phyloP scores from a whole-genome alignment of 2,113 vertebrate species.

The Zosterops borbonicus region DNA sequence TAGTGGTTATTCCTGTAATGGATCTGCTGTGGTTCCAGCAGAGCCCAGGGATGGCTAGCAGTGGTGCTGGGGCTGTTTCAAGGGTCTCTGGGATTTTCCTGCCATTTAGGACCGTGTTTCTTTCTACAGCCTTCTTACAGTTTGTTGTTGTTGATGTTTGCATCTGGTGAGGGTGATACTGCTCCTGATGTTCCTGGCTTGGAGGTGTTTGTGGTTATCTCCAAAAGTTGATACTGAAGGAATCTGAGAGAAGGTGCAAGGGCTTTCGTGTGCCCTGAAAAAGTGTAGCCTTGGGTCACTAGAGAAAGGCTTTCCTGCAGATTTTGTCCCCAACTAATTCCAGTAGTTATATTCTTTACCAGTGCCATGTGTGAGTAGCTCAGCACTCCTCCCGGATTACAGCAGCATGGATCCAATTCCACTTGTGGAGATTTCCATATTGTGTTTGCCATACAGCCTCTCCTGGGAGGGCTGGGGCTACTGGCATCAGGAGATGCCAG shows the following conservation, averaged over 20 bases:
- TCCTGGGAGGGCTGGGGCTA: background rate
- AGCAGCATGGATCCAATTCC: background rate
- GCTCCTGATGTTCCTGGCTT: background rate
- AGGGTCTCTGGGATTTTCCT: background rate
- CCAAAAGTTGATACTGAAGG: background rate
- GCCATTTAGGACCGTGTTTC: background rate
- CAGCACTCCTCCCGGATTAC: background rate
- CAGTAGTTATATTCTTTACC: background rate
- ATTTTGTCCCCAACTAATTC: background rate
- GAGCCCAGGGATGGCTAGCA: background rate
- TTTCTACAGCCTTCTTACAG: background rate
- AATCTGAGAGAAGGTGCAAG: background rate
- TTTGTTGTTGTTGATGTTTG: background rate
- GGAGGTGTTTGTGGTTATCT: background rate
- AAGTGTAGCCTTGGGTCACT: background rate
- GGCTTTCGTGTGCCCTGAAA: background rate
- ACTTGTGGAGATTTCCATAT: background rate
- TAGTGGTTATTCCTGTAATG: background rate
- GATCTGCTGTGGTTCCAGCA: background rate
- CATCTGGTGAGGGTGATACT: background rate
- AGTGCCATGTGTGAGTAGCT: background rate
- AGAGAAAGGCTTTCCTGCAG: background rate
- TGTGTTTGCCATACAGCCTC: background rate
- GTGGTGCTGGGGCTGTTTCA: background rate
- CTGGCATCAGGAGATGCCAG: background rate